Base-by-base conservation (phyloP, 37 sponge, comb jelly and placozoan species). In the Haliclona indistincta region DNA sequence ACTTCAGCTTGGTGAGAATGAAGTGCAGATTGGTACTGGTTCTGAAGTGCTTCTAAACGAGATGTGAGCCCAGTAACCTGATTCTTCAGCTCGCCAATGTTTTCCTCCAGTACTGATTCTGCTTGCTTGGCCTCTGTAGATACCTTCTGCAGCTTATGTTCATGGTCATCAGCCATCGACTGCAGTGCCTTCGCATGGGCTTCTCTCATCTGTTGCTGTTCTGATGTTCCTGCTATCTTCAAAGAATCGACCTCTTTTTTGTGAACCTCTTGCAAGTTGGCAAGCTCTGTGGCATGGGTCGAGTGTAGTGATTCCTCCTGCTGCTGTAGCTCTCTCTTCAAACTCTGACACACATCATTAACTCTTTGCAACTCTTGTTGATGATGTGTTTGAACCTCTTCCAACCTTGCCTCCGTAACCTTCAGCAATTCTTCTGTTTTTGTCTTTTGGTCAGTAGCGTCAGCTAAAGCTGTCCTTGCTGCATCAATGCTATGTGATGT, bases 1-100 rank as follows among this genome's bases (percentile, higher is more conserved):
- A 86, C 10, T 54, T 86, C 80, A 11, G 32, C 56, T 38, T 67
- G 63, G 0, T 78, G 68, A n/a, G 68, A 73, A 1, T 42, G 25
- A 0, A 75, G 25, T 0, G 62, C 29, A 5, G n/a, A 56, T 45
- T 76, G 62, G 25, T 76, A 38, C 37, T 70, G 69, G 1, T 35
- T 41, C 52, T 58, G 19, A 5, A 60, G 30, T 22, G 55, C 52
- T 23, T 68, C 69, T 5, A 67, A 34, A 32, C 53, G 41, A 32
- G 81, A 43, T 28, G 33, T 45, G 10, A 43, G 13, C 3, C 52
- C 25, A 0, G 53, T 3, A 30, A 20, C 66, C 37, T 83, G 74
- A 28, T 56, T 68, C 51, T 74, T 42, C 37, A 54, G 55, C 25
- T 25, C 56, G 4, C 19, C 29, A 53, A 83, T 26, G 25, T 74